These are phyloP conservation scores for Dolichoris vasculosae DNA, from an alignment of 1,140 invertebrate genomes.

Conservation along the genomic window DNA sequence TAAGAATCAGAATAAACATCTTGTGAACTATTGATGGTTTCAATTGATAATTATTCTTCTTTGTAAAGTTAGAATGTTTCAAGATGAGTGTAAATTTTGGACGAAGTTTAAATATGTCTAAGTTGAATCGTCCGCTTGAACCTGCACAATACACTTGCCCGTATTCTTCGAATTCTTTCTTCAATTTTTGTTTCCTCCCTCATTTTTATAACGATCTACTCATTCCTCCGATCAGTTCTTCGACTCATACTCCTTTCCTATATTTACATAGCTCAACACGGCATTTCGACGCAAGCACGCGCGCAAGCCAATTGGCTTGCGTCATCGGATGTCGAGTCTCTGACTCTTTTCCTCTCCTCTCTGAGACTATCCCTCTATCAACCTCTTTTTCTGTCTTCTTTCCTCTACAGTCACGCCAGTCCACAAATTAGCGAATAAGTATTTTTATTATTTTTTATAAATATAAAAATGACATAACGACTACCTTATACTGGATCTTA, in stretches of 20 bases:
- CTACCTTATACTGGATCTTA: too few species aligned
- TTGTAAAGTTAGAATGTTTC: too few species aligned
- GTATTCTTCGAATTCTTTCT: constrained; percentile 5
- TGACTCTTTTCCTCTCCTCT: neutral
- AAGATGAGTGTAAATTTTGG: too few species aligned
- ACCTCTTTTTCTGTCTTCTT: neutral
- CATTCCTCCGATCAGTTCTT: constrained; percentile 31
- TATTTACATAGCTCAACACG: constrained; percentile 24
- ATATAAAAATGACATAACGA: too few species aligned
- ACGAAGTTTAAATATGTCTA: too few species aligned
- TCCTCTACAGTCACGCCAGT: constrained; percentile 12
- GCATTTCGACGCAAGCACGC: neutral
- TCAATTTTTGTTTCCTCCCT: neutral
- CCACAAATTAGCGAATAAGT: neutral
- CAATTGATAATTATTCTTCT: too few species aligned
- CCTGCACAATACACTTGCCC: neutral
- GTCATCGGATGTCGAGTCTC: constrained; percentile 35
- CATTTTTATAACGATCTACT: constrained; percentile 6
- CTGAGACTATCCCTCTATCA: neutral
- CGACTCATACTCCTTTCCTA: constrained; percentile 27
- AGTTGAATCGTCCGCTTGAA: too few species aligned
- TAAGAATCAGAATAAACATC: too few species aligned
- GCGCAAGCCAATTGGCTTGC: constrained; percentile 48
- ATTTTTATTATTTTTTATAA: neutral
- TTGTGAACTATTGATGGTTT: too few species aligned